These are phyloP conservation scores for Craniophora ligustri DNA, from an alignment of 2,888 invertebrate species.

Conservation along the genomic window DNA sequence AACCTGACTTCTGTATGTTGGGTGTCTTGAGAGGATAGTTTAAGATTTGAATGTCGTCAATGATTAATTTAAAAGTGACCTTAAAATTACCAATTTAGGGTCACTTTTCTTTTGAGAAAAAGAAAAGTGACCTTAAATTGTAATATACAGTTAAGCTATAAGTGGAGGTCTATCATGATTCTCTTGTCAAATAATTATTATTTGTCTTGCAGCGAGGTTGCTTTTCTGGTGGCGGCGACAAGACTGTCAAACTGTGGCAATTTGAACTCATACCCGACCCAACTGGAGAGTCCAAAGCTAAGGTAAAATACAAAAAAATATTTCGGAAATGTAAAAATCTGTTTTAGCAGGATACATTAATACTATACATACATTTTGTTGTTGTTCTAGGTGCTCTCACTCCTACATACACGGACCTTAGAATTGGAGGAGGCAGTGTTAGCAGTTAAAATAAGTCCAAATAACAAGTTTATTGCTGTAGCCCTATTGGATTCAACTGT, in stretches of 20 bases:
- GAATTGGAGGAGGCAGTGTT: conserved; percentile 96
- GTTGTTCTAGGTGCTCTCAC: conserved; percentile 89
- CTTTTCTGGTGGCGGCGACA: conserved; percentile 95
- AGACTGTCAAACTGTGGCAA: conserved; percentile 97
- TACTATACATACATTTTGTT: background rate
- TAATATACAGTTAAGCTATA: too few species aligned
- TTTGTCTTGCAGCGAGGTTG: conserved; percentile 90
- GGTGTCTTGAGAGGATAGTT: too few species aligned
- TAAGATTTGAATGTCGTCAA: too few species aligned
- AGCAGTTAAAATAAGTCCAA: conserved; percentile 94
- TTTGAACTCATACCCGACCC: conserved; percentile 94
- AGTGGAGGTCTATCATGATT: background rate
- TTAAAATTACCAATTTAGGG: too few species aligned
- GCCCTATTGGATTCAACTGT: conserved; percentile 97
- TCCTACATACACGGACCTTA: conserved; percentile 94
- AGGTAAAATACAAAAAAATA: conserved; percentile 64
- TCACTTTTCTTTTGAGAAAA: too few species aligned
- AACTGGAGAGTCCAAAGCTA: conserved; percentile 89
- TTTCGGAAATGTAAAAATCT: background rate
- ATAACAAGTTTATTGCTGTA: conserved; percentile 96
- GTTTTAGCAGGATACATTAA: background rate
- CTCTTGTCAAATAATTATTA: background rate
- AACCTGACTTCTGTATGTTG: too few species aligned
- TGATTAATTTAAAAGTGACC: too few species aligned
- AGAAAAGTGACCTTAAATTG: too few species aligned